Conservation (phyloP, 2,888 invertebrate genomes). For the Euspilapteryx auroguttella region DNA sequence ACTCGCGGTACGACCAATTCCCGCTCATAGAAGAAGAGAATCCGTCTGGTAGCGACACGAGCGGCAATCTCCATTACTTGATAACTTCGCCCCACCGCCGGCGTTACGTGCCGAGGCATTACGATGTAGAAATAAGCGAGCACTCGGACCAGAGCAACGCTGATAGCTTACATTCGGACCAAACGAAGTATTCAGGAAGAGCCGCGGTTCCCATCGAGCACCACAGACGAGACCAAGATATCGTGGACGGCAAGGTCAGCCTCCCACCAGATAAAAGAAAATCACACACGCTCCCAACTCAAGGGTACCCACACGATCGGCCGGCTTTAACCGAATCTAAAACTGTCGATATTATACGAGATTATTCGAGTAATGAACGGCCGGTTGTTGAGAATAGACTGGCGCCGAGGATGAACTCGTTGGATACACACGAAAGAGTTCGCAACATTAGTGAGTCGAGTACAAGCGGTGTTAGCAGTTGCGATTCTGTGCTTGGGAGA, state of each 20-base stretch:
- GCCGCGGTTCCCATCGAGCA: conserved; percentile 3
- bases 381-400: conserved; percentile 18
- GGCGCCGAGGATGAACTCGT: conserved; percentile 36
- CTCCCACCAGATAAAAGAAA: conserved; percentile 27
- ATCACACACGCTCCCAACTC: conserved; percentile 61
- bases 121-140: conserved; percentile 42
- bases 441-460: conserved; percentile 70
- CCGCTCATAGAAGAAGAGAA: conserved; percentile 72
- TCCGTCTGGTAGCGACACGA: conserved; percentile 41
- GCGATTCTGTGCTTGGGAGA: conserved; percentile 71
- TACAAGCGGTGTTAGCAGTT: conserved; percentile 81
- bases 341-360: conserved; percentile 64
- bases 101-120: conserved; percentile 18
- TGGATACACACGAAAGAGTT: conserved; percentile 41
- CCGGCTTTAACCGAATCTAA: conserved; percentile 71
- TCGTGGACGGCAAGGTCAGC: conserved; percentile 18
- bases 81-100: conserved; percentile 32
- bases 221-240: conserved; percentile 13
- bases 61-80: conserved; percentile 20
- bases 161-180: conserved; percentile 40
- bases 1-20: conserved; percentile 76
- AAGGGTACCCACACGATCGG: conserved; percentile 61
- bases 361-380: conserved; percentile 33
- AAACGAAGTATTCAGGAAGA: conserved; percentile 14
- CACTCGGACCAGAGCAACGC: conserved; percentile 47